These are phyloP conservation scores for Gryllus longicercus DNA, from an alignment of 2,888 invertebrate genomes.

Conservation along the genomic window DNA sequence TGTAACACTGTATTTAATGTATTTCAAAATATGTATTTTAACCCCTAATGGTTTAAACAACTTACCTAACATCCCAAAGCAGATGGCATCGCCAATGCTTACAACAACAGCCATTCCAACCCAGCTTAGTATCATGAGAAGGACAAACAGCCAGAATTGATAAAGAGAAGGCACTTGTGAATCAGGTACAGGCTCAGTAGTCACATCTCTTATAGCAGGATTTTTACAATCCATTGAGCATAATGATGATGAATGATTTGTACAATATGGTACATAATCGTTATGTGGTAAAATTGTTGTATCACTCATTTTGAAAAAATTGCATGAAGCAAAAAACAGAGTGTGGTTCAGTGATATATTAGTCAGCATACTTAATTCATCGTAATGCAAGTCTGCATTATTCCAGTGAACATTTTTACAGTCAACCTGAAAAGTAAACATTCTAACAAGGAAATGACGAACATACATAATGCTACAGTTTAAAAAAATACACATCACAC, in stretches of 20 bases:
- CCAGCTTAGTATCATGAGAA: slow-evolving; percentile 75
- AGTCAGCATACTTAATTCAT: not conserved
- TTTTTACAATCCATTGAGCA: slow-evolving; percentile 31
- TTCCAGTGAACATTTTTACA: no score
- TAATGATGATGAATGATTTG: slow-evolving; percentile 18
- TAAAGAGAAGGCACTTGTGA: slow-evolving; percentile 48
- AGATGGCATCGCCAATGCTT: slow-evolving; percentile 84
- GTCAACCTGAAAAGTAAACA: no score
- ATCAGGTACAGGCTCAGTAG: slow-evolving; percentile 44
- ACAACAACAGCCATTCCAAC: slow-evolving; percentile 81
- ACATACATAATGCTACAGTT: no score
- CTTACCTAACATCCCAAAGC: slow-evolving; percentile 76
- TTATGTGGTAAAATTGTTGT: not conserved
- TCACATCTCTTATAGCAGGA: slow-evolving; percentile 31
- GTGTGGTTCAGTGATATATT: not conserved
- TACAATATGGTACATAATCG: slow-evolving; percentile 30
- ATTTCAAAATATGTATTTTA: no score
- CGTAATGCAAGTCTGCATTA: no score
- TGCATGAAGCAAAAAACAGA: slow-evolving; percentile 40
- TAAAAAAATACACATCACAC: no score
- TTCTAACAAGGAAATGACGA: no score
- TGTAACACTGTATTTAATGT: no score
- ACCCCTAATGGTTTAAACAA: slow-evolving; percentile 24
- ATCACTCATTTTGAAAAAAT: slow-evolving; percentile 37
- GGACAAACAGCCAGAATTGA: slow-evolving; percentile 76